Percentiles rank a stretch among this genome's conserved stretches.
Conservation (phyloP, 2,113 vertebrate species). For the Eira barbara region DNA sequence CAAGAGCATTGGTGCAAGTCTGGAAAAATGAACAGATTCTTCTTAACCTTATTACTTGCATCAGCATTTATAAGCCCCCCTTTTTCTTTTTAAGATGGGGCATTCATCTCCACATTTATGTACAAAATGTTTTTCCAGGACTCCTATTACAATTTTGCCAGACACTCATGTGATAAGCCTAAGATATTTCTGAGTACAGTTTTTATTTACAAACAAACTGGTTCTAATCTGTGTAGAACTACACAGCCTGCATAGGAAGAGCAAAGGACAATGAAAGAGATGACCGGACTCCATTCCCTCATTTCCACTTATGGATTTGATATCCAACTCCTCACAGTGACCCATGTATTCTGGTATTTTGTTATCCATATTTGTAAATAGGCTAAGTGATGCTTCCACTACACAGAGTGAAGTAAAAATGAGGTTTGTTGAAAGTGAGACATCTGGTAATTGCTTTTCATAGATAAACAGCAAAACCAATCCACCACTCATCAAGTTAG, state of each 20-base stretch:
- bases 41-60: background rate
- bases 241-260: background rate
- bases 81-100: background rate
- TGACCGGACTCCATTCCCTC: background rate
- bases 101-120: background rate
- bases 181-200: background rate
- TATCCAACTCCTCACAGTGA: background rate
- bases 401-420: background rate
- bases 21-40: background rate
- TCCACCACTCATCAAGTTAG: background rate
- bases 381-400: background rate
- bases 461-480: background rate
- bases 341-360: background rate
- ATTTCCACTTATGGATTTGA: background rate
- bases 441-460: background rate
- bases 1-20: background rate
- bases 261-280: background rate
- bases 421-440: background rate
- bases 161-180: background rate
- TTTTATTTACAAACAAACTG: background rate
- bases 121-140: constrained; percentile 27
- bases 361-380: background rate
- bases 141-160: background rate
- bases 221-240: background rate
- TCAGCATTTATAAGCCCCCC: background rate